These are phyloP conservation scores for Ctenopoma kingsleyae DNA, from an alignment of 2,797 vertebrate genomes.

Conservation along the genomic window DNA sequence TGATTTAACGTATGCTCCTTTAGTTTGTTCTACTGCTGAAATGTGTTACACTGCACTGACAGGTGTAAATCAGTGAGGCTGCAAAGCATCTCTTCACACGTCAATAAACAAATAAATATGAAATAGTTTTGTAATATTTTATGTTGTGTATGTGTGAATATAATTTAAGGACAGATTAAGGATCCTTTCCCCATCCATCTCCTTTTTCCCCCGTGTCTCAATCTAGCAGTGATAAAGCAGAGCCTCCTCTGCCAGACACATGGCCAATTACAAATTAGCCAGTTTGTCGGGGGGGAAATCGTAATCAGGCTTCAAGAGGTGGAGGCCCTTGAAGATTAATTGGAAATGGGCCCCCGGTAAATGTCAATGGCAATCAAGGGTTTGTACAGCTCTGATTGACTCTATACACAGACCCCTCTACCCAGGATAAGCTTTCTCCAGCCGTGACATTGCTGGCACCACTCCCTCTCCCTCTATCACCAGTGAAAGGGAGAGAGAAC, in stretches of 20 bases:
- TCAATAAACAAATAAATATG: background rate
- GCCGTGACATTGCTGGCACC: slow-evolving; percentile 77
- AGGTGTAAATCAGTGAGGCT: too few species aligned
- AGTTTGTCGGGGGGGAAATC: slow-evolving; percentile 81
- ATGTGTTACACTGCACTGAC: too few species aligned
- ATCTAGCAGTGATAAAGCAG: slow-evolving; percentile 77
- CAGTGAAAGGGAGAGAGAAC: slow-evolving; percentile 53
- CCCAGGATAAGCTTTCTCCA: slow-evolving; percentile 78
- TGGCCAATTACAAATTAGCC: slow-evolving; percentile 88
- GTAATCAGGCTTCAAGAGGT: slow-evolving; percentile 88
- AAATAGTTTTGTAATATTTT: background rate
- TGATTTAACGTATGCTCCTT: background rate
- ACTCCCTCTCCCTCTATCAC: slow-evolving; percentile 65
- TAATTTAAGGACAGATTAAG: slow-evolving; percentile 28
- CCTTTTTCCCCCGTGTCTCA: slow-evolving; percentile 60
- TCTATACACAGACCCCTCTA: slow-evolving; percentile 80
- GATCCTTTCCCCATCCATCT: slow-evolving; percentile 48
- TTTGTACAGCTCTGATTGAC: slow-evolving; percentile 83
- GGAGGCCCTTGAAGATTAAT: slow-evolving; percentile 89
- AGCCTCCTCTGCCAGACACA: slow-evolving; percentile 75
- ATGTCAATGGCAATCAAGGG: slow-evolving; percentile 88
- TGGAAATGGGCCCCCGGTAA: slow-evolving; percentile 87
- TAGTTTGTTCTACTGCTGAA: too few species aligned
- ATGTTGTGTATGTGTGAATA: slow-evolving; percentile 26
- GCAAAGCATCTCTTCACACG: background rate